Evolutionary conservation across 1,140 invertebrate species (phyloP), one percentile per base, ranked within the genome.

Genomic region (Zelostemma sp.): DNA sequence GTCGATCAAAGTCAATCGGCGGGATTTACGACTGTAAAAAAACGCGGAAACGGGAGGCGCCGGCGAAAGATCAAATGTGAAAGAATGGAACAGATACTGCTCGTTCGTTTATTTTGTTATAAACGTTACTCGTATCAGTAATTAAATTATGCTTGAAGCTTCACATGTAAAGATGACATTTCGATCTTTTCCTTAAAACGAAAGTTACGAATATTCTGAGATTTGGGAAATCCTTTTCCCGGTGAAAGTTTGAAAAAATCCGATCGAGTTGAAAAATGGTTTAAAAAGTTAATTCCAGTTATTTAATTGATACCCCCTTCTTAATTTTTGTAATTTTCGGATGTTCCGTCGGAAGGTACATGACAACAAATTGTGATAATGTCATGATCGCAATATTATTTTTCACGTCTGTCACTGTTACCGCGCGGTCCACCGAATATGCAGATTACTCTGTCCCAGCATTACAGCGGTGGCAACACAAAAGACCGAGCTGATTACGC

Each of bases 1-100:
- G 81, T 82, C 81, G 63, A 72, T 83, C 81, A 82, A 72, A 67
- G 49, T 63, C 68, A 58, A 40, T 41, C 60, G 54, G 69, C 50
- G 33, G 80, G 74, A 83, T 81, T 80, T 78, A 82, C 74, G 73
- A 25, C 55, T 46, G 63, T 46, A 28, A 60, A 49, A 63, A 58
- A 17, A 35, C 17, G 51, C 1, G 45, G 1, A 16, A 31, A 28
- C 33, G 38, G 14, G 35, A 40, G 46, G 47, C 48, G 28, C 28
- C 12, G 17, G n/a, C n/a, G 21, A 9, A 18, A 46, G 43, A 46
- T 19, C 21, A 46, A 46, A 43, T 43, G 14, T 43, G 11, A 43
- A 43, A 43, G 40, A 14, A 4, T 43, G 14, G 40, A 43, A 43
- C 40, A 43, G 40, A 43, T 43, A 17, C 14, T 14, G 14, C 4